Evolutionary conservation across 2,888 invertebrate species (phyloP).

Genomic region (Pterostichus madidus): DNA sequence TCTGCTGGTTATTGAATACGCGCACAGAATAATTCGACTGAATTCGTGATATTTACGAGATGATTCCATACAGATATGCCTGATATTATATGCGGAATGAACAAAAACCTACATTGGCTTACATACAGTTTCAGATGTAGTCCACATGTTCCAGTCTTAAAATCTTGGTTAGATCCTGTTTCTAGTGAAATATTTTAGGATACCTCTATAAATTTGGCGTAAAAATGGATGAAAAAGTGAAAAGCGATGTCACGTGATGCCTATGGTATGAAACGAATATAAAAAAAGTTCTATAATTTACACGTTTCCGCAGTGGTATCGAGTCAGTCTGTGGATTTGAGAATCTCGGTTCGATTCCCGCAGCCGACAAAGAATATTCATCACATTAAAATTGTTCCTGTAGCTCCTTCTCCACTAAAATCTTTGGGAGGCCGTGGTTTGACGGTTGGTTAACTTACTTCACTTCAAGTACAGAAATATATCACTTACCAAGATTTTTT

Average conservation of each 20-base stretch:
- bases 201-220: not conserved
- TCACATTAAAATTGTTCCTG: no score
- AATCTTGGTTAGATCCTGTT: not conserved
- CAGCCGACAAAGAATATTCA: no score
- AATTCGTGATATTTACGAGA: slow-evolving; percentile 28
- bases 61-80: slow-evolving; percentile 36
- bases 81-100: slow-evolving; percentile 28
- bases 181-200: not conserved
- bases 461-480: no score
- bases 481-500: no score
- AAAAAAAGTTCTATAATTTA: not conserved
- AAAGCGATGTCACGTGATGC: not conserved
- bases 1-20: slow-evolving; percentile 48
- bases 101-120: slow-evolving; percentile 28
- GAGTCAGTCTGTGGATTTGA: no score
- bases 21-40: slow-evolving; percentile 27
- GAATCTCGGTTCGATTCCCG: no score
- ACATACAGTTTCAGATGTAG: not conserved
- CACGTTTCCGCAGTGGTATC: no score
- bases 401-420: no score
- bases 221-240: not conserved
- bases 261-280: not conserved
- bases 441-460: no score
- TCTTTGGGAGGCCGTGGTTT: no score
- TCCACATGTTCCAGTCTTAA: not conserved